These are phyloP conservation scores for Pangasianodon gigas DNA, from an alignment of 2,113 vertebrate species.

Conservation along the genomic window DNA sequence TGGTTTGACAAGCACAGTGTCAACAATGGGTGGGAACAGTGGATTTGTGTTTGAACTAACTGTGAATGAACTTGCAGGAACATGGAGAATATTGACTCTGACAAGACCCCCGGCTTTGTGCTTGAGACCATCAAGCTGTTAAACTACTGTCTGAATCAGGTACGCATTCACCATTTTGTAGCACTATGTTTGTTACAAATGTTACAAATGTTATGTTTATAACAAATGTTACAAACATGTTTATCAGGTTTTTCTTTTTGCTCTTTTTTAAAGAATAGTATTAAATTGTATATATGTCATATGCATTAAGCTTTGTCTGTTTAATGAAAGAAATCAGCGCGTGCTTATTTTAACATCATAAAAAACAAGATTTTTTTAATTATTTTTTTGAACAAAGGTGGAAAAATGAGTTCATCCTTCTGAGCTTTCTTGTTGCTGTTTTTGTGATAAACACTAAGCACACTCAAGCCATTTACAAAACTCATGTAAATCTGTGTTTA, in stretches of 20 bases:
- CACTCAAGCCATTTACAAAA: conserved; percentile 19
- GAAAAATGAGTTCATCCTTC: background rate
- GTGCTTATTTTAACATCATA: background rate
- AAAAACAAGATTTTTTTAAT: background rate
- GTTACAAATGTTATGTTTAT: no score
- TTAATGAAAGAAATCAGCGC: background rate
- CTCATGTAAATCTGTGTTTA: conserved; percentile 12
- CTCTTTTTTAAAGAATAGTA: background rate
- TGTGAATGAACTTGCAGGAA: conserved; percentile 75
- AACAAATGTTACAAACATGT: conserved; percentile 42
- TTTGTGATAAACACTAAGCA: background rate
- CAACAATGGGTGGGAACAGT: background rate
- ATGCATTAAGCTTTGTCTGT: background rate
- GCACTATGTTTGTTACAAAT: background rate
- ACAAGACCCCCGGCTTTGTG: conserved; percentile 79
- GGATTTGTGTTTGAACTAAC: background rate
- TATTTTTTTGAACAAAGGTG: background rate
- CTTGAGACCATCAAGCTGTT: conserved; percentile 82
- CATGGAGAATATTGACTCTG: conserved; percentile 83
- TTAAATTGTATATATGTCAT: background rate
- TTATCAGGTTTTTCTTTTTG: background rate
- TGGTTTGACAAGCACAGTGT: conserved; percentile 17
- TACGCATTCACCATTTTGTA: conserved; percentile 48
- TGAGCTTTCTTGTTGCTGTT: background rate
- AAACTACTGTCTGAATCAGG: conserved; percentile 76